Base-by-base conservation (phyloP, 2,888 invertebrate species). In the Quadroppia sp. region DNA sequence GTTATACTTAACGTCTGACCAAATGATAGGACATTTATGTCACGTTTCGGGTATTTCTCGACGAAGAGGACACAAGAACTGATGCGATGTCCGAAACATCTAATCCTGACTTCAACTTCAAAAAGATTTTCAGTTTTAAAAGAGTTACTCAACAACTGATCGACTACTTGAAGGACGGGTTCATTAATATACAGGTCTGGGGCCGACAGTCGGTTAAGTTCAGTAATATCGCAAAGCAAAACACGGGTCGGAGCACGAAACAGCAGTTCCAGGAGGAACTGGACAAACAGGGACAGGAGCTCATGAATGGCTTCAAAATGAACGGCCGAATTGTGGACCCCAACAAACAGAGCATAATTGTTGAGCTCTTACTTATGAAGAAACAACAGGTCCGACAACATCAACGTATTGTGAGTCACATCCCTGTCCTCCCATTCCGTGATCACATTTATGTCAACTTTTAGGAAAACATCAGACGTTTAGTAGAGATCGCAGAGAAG, bases 71-170 rank as follows among this genome's bases (percentile, higher is more conserved):
- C 6, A 79, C 80, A 2, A 80, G 80, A 70, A 84, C 84, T 11
- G 78, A 80, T 50, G 80, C 80, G 40, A 78, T 82, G 11, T 78
- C 79, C 4, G 82, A 82, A 20, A 81, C 82, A 3, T 80, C 81
- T 59, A 84, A 85, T 78, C 85, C 85, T 0, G 82, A 83, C 50
- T 86, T 83, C 77, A 81, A 83, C 48, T 83, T 84, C 78, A 82
- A 82, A 75, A 82, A 84, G 78, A 78, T 82, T 40, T 83, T 83
- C 78, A 78, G 80, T 6, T 84, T 82, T 78, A 81, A 81, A 59
- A 82, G 84, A 56, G 85, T 76, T 11, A 78, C 78, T 9, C 77
- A 78, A 36, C 76, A 86, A 84, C 79, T 84, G 25, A 79, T 85
- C 7, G 82, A 84, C 25, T 85, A 84, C 78, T 79, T 86, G 74